phyloP scores from a whole-genome alignment of 2,888 invertebrate species.

The Melieria crassipennis region DNA sequence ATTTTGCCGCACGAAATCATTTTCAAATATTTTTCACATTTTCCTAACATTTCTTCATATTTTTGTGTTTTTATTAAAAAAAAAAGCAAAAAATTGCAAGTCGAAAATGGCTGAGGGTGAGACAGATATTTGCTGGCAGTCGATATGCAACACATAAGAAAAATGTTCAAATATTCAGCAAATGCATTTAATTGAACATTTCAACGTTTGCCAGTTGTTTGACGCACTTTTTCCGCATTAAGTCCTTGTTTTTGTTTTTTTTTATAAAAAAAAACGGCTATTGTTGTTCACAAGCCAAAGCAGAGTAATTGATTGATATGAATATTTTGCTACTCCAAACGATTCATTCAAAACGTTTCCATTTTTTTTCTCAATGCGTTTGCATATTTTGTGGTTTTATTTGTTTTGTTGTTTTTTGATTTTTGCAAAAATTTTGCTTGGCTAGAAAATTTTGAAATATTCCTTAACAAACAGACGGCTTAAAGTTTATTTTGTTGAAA shows the following conservation, averaged over 20 bases:
- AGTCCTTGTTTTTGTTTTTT: conserved; percentile 25
- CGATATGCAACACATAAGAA: background rate
- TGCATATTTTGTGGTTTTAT: too few relatives aligned
- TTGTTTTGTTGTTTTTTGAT: too few relatives aligned
- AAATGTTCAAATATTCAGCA: background rate
- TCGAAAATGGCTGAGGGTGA: background rate
- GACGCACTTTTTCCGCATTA: background rate
- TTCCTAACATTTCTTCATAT: conserved; percentile 2
- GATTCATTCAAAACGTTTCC: conserved; percentile 17
- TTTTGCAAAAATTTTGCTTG: too few relatives aligned
- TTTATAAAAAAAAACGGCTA: too few relatives aligned
- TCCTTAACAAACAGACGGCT: too few relatives aligned
- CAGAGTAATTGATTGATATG: too few relatives aligned
- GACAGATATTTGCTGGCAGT: too few relatives aligned
- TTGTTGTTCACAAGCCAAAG: too few relatives aligned
- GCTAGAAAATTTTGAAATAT: too few relatives aligned
- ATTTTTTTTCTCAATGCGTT: too few relatives aligned
- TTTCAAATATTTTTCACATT: conserved; percentile 44
- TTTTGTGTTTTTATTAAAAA: conserved; percentile 7
- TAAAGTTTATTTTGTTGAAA: background rate
- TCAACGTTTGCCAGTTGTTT: background rate
- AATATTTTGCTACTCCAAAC: conserved; percentile 27
- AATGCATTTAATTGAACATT: conserved; percentile 46
- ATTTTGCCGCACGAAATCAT: conserved; percentile 44
- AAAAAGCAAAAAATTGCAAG: background rate